These are phyloP conservation scores for Sphaerodactylus townsendi DNA, from an alignment of 2,113 vertebrate genomes.

Conservation along the genomic window DNA sequence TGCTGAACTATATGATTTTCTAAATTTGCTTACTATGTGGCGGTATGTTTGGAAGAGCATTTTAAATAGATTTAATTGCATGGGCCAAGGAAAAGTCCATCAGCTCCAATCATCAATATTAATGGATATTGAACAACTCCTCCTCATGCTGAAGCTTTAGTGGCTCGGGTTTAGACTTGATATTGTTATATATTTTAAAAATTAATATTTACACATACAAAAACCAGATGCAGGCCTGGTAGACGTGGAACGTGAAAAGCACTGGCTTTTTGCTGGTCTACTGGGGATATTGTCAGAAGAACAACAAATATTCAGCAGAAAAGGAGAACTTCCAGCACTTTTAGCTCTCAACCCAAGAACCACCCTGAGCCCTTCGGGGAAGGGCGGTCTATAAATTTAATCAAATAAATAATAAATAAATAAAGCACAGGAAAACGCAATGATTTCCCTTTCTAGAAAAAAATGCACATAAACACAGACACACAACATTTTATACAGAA, in stretches of 20 bases:
- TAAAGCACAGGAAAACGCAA: background rate
- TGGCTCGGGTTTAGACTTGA: background rate
- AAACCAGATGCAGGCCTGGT: background rate
- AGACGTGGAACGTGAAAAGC: background rate
- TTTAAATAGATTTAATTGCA: background rate
- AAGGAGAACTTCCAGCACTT: background rate
- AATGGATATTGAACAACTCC: conserved; percentile 9
- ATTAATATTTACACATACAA: background rate
- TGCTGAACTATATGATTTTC: background rate
- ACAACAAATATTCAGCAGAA: background rate
- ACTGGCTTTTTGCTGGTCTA: background rate
- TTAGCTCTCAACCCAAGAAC: background rate
- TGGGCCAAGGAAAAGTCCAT: conserved; percentile 1
- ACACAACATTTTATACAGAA: no score
- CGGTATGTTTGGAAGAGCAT: background rate
- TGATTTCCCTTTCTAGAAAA: no score
- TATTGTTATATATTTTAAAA: background rate
- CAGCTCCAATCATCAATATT: background rate
- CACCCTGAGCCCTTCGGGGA: no score
- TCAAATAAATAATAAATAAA: no score
- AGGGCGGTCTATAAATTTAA: no score
- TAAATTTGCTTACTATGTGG: background rate
- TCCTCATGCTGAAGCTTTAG: background rate
- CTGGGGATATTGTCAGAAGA: background rate
- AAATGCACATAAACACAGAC: no score